These are phyloP conservation scores for Hipposideros larvatus DNA, from an alignment of 2,797 vertebrate genomes.

Conservation along the genomic window DNA sequence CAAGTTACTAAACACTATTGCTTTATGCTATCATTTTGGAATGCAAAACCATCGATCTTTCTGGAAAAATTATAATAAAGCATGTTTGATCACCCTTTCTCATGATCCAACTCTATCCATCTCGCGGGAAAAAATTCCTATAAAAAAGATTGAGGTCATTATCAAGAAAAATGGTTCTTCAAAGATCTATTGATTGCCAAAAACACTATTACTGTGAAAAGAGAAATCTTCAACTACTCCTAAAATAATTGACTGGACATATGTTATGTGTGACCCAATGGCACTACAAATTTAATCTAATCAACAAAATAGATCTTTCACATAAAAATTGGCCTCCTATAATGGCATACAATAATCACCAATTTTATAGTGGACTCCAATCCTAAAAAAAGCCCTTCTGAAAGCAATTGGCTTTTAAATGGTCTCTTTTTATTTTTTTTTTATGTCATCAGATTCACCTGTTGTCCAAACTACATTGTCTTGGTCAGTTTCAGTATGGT, in stretches of 20 bases:
- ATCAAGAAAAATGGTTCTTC: constrained; percentile 86
- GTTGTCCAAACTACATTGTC: constrained; percentile 29
- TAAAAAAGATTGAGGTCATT: constrained; percentile 82
- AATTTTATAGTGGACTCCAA: constrained; percentile 72
- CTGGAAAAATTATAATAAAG: constrained; percentile 72
- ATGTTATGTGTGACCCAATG: constrained; percentile 80
- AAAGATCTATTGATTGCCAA: constrained; percentile 86
- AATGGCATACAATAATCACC: constrained; percentile 78
- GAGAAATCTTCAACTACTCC: constrained; percentile 83
- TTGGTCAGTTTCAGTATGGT: not conserved
- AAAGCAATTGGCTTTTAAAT: constrained; percentile 76
- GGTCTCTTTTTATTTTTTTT: not conserved
- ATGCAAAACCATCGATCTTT: constrained; percentile 64
- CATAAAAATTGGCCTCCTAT: constrained; percentile 76
- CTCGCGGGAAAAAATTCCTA: not conserved
- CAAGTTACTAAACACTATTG: constrained; percentile 67
- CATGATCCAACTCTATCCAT: constrained; percentile 63
- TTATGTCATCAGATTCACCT: constrained; percentile 51
- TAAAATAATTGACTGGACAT: constrained; percentile 85
- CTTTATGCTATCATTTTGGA: constrained; percentile 60
- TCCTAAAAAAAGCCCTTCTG: constrained; percentile 65
- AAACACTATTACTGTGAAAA: constrained; percentile 86
- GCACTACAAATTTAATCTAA: constrained; percentile 78
- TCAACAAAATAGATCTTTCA: constrained; percentile 83
- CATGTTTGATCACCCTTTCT: constrained; percentile 31